A percentile compares a stretch with the other conserved stretches of the same genome.
Evolutionary conservation across 2,888 invertebrate genomes (phyloP).

Genomic region (Drosophila multiciliata): DNA sequence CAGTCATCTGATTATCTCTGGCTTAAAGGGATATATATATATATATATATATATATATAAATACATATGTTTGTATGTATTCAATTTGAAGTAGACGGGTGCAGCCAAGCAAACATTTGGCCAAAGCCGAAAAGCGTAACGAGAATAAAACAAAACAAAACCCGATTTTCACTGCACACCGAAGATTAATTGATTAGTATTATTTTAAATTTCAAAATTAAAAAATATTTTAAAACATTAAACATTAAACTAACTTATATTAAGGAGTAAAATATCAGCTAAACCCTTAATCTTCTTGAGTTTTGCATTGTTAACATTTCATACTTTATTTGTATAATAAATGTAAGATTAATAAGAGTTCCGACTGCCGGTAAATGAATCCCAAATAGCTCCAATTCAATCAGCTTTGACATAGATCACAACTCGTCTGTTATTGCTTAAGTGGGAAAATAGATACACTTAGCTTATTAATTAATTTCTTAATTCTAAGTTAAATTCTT

Average conservation of each 20-base stretch:
- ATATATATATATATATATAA: not conserved
- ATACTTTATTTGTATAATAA: not conserved
- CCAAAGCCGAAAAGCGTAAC: slow-evolving; percentile 22
- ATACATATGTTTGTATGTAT: not conserved
- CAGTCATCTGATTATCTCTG: not conserved
- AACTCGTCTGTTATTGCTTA: not conserved
- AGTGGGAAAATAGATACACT: no score
- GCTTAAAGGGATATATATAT: not conserved
- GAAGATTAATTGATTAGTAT: not conserved
- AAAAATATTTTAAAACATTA: not conserved
- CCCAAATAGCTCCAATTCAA: not conserved
- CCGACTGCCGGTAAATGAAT: not conserved
- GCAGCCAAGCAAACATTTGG: slow-evolving; percentile 8
- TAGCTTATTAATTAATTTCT: no score
- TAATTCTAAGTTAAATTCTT: not conserved
- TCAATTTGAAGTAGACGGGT: not conserved
- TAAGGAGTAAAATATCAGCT: not conserved
- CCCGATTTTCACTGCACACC: not conserved
- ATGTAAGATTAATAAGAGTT: not conserved
- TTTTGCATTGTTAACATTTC: not conserved
- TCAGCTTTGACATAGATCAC: not conserved
- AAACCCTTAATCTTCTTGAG: not conserved
- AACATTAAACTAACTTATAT: not conserved
- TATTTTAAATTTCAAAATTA: not conserved
- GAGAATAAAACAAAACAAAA: not conserved